Conservation (phyloP, 2,888 invertebrate genomes). For the Gryllus longicercus region DNA sequence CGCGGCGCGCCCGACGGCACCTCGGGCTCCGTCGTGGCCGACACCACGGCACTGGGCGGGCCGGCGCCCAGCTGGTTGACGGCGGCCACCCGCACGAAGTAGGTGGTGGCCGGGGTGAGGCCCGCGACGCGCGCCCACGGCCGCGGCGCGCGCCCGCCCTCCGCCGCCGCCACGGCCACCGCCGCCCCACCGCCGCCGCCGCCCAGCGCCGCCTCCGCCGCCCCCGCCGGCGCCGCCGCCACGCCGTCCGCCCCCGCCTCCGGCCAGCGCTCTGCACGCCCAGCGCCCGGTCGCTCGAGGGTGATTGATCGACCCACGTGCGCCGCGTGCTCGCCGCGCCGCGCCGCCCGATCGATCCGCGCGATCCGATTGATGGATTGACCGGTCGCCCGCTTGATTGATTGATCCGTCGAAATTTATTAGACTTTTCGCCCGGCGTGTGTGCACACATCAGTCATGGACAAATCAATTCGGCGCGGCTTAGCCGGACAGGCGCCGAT, state of each 20-base stretch:
- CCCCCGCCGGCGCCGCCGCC: not conserved
- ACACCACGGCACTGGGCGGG: constrained; percentile 40
- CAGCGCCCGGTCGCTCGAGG: no score
- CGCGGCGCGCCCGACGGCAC: constrained; percentile 58
- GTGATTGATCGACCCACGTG: no score
- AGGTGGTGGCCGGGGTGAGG: constrained; percentile 46
- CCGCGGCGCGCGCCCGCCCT: constrained; percentile 25
- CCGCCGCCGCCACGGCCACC: not conserved
- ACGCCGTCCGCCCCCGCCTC: not conserved
- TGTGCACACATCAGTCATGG: constrained; percentile 11
- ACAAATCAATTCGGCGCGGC: constrained; percentile 17
- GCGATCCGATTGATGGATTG: constrained; percentile 8
- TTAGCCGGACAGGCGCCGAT: not conserved
- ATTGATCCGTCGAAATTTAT: constrained; percentile 17
- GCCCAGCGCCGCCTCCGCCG: not conserved
- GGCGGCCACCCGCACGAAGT: constrained; percentile 47
- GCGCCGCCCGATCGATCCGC: not conserved
- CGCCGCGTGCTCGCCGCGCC: not conserved
- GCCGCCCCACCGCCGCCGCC: not conserved
- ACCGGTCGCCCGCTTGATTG: not conserved
- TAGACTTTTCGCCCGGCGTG: constrained; percentile 17
- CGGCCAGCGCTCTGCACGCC: constrained; percentile 26
- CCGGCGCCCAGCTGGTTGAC: constrained; percentile 48
- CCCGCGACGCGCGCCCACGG: constrained; percentile 38
- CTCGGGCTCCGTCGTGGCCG: constrained; percentile 43